Base-by-base conservation (phyloP, 2,113 vertebrate species). In the Oncorhynchus masou region DNA sequence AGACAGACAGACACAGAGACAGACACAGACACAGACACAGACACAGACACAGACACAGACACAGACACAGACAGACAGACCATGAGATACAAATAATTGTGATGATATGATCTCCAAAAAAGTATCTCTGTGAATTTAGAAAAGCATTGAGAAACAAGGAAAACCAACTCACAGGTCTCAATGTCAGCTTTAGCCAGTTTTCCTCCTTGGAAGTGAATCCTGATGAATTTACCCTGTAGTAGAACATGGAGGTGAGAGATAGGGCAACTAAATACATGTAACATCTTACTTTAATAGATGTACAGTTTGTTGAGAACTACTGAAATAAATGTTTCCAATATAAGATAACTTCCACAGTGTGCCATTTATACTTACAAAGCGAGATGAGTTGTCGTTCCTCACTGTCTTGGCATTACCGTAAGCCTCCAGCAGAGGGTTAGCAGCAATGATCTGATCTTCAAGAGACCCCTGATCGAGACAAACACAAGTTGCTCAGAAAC, bases 201-300 rank as follows among this genome's bases (percentile, higher is more conserved):
- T 1, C 3, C 13, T 19, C 51, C 51, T 95, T 92, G 93, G 39
- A 95, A 95, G 71, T 95, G 94, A 88, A 95, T 95, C 85, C 94
- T 92, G 88, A 96, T 96, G 67, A 68, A 68, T 68, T 68, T 68
- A 68, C 67, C 67, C 67, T 68, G 1, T 8, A 9, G 59, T 54
- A 54, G 51, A 54, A 15, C 49, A 51, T 51, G 13, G 13, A 19
- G 51, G 51, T 54, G 19, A 19, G 51, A 54, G 15, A 15, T 0
- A 15, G 12, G 51, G 19, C 51, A 54, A 19, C 51, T 19, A 54
- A 54, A 54, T 19, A 5, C 4, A 19, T 54, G 4, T 16, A 15
- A 4, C 16, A 3, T 54, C 3, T 16, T 19, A 19, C 51, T 54
- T 54, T 54, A 4, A 54, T 19, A 54, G 51, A 54, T 16, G 4